phyloP scores from a whole-genome alignment of 2,113 vertebrate species.

The Eira barbara region DNA sequence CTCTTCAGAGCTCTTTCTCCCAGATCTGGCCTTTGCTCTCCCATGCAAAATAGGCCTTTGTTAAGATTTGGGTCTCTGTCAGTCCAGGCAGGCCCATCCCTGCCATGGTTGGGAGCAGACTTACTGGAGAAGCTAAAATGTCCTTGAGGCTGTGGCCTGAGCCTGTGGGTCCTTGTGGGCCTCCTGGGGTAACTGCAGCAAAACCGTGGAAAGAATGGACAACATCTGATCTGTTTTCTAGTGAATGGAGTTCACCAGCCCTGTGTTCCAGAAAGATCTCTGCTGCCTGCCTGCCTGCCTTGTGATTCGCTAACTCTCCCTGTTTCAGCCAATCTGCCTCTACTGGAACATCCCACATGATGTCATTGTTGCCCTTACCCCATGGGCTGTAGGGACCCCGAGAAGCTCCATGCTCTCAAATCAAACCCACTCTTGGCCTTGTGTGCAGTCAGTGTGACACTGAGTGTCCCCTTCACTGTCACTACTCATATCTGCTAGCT shows the following conservation, averaged over 20 bases:
- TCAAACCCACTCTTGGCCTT: neutral
- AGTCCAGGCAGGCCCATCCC: neutral
- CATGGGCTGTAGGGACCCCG: neutral
- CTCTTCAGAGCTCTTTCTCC: neutral
- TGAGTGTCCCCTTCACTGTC: rapidly evolving
- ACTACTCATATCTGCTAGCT: rapidly evolving
- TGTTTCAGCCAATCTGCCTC: neutral
- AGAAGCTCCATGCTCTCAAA: neutral
- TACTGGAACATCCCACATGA: too few relatives aligned
- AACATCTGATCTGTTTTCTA: neutral
- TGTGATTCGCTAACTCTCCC: rapidly evolving
- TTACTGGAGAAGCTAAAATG: neutral
- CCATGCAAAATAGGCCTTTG: neutral
- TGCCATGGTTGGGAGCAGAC: neutral
- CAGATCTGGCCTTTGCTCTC: neutral
- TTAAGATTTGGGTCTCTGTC: neutral
- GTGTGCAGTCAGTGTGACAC: neutral
- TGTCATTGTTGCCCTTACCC: neutral
- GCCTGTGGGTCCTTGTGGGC: too few relatives aligned
- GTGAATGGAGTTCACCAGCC: neutral
- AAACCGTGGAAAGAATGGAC: neutral
- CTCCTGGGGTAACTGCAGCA: neutral
- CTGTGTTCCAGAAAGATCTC: neutral
- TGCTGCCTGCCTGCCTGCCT: neutral
- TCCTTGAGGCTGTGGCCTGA: neutral